These are phyloP conservation scores for Halictus ligatus DNA, from an alignment of 2,888 invertebrate genomes.

Conservation along the genomic window DNA sequence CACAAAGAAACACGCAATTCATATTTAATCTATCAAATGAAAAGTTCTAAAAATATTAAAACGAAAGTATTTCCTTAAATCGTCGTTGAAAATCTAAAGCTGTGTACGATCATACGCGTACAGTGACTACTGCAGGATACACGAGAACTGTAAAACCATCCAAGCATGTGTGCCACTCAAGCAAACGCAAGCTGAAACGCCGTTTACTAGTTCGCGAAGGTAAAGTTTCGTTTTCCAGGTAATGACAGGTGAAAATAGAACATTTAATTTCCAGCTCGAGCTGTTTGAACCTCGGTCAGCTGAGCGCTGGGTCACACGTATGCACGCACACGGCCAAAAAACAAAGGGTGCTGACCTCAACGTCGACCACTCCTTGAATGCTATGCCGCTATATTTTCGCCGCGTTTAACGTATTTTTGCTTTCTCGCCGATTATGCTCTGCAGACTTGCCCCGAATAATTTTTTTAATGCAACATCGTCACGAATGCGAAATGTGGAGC, in stretches of 20 bases:
- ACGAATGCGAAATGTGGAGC: neutral
- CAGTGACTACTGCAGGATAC: neutral
- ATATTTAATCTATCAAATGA: too few relatives aligned
- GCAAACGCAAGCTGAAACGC: neutral
- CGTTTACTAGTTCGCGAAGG: neutral
- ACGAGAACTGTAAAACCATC: neutral
- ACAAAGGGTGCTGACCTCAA: neutral
- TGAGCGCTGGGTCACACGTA: neutral
- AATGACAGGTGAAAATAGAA: slow-evolving; percentile 2
- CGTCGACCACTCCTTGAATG: neutral
- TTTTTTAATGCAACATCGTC: neutral
- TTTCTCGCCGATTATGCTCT: neutral
- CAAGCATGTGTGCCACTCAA: neutral
- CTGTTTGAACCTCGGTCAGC: neutral
- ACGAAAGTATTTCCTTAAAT: too few relatives aligned
- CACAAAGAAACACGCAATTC: too few relatives aligned
- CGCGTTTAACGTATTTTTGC: neutral
- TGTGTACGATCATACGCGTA: neutral
- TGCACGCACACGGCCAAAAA: neutral
- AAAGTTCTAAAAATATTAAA: too few relatives aligned
- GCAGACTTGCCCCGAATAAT: neutral
- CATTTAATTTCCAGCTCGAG: slow-evolving; percentile 5
- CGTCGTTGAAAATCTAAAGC: neutral
- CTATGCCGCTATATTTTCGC: neutral
- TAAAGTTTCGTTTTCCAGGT: slow-evolving; percentile 1